A percentile compares a stretch with the other conserved stretches of the same genome.
phyloP scores from a whole-genome alignment of 2,888 invertebrate genomes.

The Limnephilus lunatus region DNA sequence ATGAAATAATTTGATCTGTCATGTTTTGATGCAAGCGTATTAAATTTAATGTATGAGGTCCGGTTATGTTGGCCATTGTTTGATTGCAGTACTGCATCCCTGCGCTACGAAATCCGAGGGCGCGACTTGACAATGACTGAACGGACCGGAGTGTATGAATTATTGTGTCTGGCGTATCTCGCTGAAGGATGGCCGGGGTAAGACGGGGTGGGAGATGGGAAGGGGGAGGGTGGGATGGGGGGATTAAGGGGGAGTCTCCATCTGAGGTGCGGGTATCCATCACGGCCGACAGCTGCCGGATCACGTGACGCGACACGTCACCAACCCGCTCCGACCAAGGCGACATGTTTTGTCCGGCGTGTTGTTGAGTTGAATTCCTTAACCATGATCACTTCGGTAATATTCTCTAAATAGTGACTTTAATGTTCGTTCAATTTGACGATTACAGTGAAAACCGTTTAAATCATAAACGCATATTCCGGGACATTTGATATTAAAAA shows the following conservation, averaged over 20 bases:
- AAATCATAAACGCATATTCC: background rate
- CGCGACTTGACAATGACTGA: constrained; percentile 65
- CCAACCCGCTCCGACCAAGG: constrained; percentile 21
- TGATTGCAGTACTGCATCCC: background rate
- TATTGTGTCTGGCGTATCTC: constrained; percentile 58
- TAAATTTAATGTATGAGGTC: background rate
- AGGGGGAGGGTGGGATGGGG: background rate
- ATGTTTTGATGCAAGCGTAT: background rate
- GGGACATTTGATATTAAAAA: too few species aligned
- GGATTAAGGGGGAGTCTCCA: constrained; percentile 32
- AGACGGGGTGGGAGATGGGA: background rate
- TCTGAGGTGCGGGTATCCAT: constrained; percentile 59
- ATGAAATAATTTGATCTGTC: background rate
- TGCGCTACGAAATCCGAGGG: constrained; percentile 53
- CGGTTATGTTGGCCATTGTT: background rate
- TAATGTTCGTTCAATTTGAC: background rate
- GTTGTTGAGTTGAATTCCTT: background rate
- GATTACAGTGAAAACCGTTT: background rate
- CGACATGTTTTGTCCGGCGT: background rate
- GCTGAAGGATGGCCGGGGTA: constrained; percentile 35
- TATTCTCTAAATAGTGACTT: background rate
- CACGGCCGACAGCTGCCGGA: constrained; percentile 61
- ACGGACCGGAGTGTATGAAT: constrained; percentile 62
- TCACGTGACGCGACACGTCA: constrained; percentile 60
- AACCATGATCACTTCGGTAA: background rate